These are phyloP conservation scores for Elmis aenea DNA, from an alignment of 2,888 invertebrate genomes.

Conservation along the genomic window DNA sequence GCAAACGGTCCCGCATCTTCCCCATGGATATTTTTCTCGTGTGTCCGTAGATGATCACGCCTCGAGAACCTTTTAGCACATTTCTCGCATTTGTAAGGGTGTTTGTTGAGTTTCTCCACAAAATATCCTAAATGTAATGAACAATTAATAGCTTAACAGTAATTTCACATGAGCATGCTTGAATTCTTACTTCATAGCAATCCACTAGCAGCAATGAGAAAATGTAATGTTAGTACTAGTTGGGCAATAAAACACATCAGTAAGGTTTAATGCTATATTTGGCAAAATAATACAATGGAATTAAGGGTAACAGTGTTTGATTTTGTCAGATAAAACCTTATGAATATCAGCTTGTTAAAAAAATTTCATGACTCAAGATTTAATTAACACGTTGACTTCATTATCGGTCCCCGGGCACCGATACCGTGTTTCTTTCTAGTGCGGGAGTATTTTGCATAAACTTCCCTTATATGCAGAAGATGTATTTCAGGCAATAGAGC, in stretches of 20 bases:
- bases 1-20: constrained; percentile 48
- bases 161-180: constrained; percentile 20
- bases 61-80: constrained; percentile 45
- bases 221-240: not conserved
- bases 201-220: constrained; percentile 20
- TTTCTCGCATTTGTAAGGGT: constrained; percentile 41
- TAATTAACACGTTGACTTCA: too few species aligned
- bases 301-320: constrained; percentile 8
- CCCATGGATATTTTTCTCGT: constrained; percentile 48
- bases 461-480: too few species aligned
- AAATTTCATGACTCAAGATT: too few species aligned
- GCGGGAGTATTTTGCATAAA: too few species aligned
- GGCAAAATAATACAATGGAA: too few species aligned
- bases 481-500: too few species aligned
- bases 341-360: too few species aligned
- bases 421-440: too few species aligned
- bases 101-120: constrained; percentile 30
- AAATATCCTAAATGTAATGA: constrained; percentile 38
- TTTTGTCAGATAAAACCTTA: too few species aligned
- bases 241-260: not conserved
- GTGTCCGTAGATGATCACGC: constrained; percentile 46
- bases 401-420: too few species aligned
- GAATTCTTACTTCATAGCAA: constrained; percentile 28
- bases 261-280: not conserved
- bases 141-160: constrained; percentile 22